These are phyloP conservation scores for Nipponacmea schrenckii DNA, from an alignment of 2,888 invertebrate genomes.

Conservation along the genomic window DNA sequence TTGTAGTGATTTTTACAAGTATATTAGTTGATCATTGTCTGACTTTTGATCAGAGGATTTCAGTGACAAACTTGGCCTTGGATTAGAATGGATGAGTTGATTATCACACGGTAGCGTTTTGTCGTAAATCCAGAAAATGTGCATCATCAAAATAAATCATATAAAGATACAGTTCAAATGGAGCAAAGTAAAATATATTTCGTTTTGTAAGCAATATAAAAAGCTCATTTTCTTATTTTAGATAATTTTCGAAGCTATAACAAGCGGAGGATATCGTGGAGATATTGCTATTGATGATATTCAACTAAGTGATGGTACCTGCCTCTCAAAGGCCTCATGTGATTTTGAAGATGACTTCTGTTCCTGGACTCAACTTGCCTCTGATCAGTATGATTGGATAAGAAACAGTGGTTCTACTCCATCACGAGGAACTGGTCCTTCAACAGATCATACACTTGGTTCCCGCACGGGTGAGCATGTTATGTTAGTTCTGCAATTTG, in stretches of 20 bases:
- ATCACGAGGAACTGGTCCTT: slow-evolving; percentile 31
- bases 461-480: slow-evolving; percentile 40
- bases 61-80: too few relatives aligned
- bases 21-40: too few relatives aligned
- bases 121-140: too few relatives aligned
- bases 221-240: too few relatives aligned
- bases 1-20: too few relatives aligned
- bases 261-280: slow-evolving; percentile 53
- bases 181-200: too few relatives aligned
- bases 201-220: too few relatives aligned
- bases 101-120: too few relatives aligned
- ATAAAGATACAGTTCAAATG: too few relatives aligned
- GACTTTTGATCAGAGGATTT: too few relatives aligned
- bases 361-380: slow-evolving; percentile 25
- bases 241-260: slow-evolving; percentile 61
- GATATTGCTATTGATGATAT: slow-evolving; percentile 66
- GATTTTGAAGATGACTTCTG: slow-evolving; percentile 41
- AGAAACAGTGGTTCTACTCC: slow-evolving; percentile 29
- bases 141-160: too few relatives aligned
- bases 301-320: slow-evolving; percentile 44
- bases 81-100: too few relatives aligned
- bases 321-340: slow-evolving; percentile 33
- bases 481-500: background rate
- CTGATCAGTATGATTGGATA: slow-evolving; percentile 31
- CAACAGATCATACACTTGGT: slow-evolving; percentile 39